These are phyloP conservation scores for Thera obeliscata DNA, from an alignment of 2,888 invertebrate species.

Conservation along the genomic window DNA sequence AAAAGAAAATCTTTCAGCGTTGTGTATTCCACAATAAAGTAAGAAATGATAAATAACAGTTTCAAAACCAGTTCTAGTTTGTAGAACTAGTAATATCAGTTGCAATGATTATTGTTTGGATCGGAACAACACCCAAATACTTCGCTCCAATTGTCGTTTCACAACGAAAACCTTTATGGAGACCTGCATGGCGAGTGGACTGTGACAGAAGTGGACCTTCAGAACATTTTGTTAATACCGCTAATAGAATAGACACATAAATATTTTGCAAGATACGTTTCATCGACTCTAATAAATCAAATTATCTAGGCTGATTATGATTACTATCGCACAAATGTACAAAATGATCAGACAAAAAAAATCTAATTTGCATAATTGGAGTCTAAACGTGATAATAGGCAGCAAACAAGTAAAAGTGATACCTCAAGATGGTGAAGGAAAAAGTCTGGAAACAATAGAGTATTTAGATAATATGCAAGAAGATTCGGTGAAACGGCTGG, in stretches of 20 bases:
- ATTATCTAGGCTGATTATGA: conserved; percentile 24
- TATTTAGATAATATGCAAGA: conserved; percentile 42
- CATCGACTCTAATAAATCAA: conserved; percentile 22
- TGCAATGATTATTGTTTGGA: conserved; percentile 27
- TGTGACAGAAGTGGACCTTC: conserved; percentile 43
- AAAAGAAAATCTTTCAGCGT: background rate
- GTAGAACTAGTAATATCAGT: conserved; percentile 27
- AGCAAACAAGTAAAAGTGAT: conserved; percentile 43
- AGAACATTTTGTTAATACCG: conserved; percentile 20
- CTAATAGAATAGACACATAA: conserved; percentile 1
- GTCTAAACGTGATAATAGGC: conserved; percentile 35
- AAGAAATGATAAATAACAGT: conserved; percentile 6
- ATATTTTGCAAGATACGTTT: conserved; percentile 3
- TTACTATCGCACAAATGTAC: conserved; percentile 23
- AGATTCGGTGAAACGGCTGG: conserved; percentile 52
- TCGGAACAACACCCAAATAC: conserved; percentile 38
- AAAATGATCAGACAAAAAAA: conserved; percentile 15
- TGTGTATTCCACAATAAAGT: conserved; percentile 1
- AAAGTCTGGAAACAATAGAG: conserved; percentile 42
- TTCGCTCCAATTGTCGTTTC: conserved; percentile 54
- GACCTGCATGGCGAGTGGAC: conserved; percentile 53
- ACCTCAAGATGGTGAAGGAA: conserved; percentile 31
- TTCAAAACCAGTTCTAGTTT: conserved; percentile 9
- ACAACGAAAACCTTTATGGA: conserved; percentile 51
- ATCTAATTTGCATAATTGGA: conserved; percentile 36